These are phyloP conservation scores for Esperia sulphurella DNA, from an alignment of 2,888 invertebrate species.

Conservation along the genomic window DNA sequence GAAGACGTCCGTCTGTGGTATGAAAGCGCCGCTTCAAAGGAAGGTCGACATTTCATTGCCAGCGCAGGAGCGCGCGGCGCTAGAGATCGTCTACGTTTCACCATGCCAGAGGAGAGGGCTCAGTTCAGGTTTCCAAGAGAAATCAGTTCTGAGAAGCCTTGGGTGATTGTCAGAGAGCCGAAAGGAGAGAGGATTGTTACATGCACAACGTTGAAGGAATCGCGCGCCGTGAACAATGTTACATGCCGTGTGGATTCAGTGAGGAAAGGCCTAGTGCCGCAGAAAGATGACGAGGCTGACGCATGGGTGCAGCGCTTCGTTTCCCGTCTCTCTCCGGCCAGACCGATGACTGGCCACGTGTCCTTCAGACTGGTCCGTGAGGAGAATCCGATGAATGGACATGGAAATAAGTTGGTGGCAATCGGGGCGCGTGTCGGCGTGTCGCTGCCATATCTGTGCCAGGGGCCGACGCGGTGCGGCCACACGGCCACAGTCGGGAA, in stretches of 20 bases:
- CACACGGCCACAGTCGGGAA: slow-evolving; percentile 81
- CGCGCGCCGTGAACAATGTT: slow-evolving; percentile 88
- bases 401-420: slow-evolving; percentile 53
- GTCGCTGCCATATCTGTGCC: slow-evolving; percentile 89
- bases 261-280: slow-evolving; percentile 83
- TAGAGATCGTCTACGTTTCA: slow-evolving; percentile 84
- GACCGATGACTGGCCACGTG: slow-evolving; percentile 87
- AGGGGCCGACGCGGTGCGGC: slow-evolving; percentile 82
- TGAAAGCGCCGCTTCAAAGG: slow-evolving; percentile 80
- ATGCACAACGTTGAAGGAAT: slow-evolving; percentile 90
- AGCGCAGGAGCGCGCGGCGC: slow-evolving; percentile 88
- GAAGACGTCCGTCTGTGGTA: slow-evolving; percentile 85
- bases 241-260: slow-evolving; percentile 85
- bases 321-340: slow-evolving; percentile 80
- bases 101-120: slow-evolving; percentile 81
- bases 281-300: slow-evolving; percentile 83
- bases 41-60: slow-evolving; percentile 83
- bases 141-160: slow-evolving; percentile 86
- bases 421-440: slow-evolving; percentile 87
- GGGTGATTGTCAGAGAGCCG: slow-evolving; percentile 88
- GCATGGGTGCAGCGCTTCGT: slow-evolving; percentile 87
- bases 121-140: slow-evolving; percentile 85
- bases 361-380: slow-evolving; percentile 87
- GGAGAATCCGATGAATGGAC: slow-evolving; percentile 70
- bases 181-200: slow-evolving; percentile 88